phyloP scores from a whole-genome alignment of 2,888 invertebrate genomes.

The Lochmaea capreae region DNA sequence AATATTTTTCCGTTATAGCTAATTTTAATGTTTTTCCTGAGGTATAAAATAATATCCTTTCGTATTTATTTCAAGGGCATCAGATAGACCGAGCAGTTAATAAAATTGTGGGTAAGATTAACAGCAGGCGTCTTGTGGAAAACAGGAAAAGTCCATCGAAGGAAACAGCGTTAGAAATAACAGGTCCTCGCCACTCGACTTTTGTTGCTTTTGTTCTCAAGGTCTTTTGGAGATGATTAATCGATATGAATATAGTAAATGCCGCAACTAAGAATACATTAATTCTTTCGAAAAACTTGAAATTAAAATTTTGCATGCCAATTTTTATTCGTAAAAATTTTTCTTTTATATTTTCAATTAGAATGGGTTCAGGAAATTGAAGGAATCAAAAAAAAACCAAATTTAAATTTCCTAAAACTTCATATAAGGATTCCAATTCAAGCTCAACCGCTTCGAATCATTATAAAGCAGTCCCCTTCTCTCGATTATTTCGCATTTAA shows the following conservation, averaged over 20 bases:
- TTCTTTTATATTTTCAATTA: no score
- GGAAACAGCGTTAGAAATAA: conserved; percentile 40
- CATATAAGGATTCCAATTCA: neutral
- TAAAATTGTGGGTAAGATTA: conserved; percentile 31
- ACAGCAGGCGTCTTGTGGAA: conserved; percentile 33
- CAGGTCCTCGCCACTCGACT: conserved; percentile 26
- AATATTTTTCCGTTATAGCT: no score
- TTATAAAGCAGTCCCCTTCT: neutral
- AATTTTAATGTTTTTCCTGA: no score
- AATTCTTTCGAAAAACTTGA: neutral
- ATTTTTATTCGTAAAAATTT: no score
- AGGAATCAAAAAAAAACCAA: no score
- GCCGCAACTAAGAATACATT: neutral
- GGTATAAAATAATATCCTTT: no score
- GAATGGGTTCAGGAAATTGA: no score
- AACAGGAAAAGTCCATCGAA: conserved; percentile 44
- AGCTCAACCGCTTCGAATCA: neutral
- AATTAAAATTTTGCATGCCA: no score
- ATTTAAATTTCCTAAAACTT: neutral
- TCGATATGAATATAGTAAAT: conserved; percentile 6
- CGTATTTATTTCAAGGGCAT: conserved; percentile 1
- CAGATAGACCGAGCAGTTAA: neutral
- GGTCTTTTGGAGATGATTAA: conserved; percentile 23
- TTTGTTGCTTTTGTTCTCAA: conserved; percentile 35
- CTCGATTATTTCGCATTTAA: conserved; percentile 34